A percentile compares a stretch with the other conserved stretches of the same genome.
phyloP scores from a whole-genome alignment of 2,888 invertebrate genomes.

The Drepana falcataria region DNA sequence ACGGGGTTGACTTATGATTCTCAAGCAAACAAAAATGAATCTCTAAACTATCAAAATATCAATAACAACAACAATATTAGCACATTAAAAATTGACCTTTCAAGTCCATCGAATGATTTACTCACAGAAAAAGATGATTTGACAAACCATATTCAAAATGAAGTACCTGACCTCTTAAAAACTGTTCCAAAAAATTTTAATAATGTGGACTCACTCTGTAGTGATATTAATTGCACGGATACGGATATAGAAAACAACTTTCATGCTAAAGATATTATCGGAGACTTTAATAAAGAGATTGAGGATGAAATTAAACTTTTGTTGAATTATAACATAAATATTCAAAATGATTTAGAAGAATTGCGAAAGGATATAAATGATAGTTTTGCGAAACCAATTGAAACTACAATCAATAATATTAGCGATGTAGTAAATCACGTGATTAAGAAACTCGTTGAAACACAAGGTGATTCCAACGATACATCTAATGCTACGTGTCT shows the following conservation, averaged over 20 bases:
- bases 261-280: slow-evolving; percentile 71
- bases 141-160: slow-evolving; percentile 43
- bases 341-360: slow-evolving; percentile 69
- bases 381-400: slow-evolving; percentile 68
- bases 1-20: slow-evolving; percentile 46
- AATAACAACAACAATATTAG: slow-evolving; percentile 60
- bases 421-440: slow-evolving; percentile 75
- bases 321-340: slow-evolving; percentile 67
- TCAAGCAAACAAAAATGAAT: slow-evolving; percentile 35
- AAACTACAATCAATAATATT: slow-evolving; percentile 72
- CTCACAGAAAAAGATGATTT: slow-evolving; percentile 23
- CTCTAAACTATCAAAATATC: slow-evolving; percentile 40
- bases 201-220: slow-evolving; percentile 40
- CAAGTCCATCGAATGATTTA: slow-evolving; percentile 21
- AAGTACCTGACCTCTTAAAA: slow-evolving; percentile 68
- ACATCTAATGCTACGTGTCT: slow-evolving; percentile 8
- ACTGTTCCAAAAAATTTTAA: slow-evolving; percentile 62
- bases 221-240: slow-evolving; percentile 51
- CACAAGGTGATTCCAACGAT: slow-evolving; percentile 45
- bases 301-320: slow-evolving; percentile 78
- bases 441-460: slow-evolving; percentile 69
- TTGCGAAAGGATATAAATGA: slow-evolving; percentile 72
- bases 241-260: slow-evolving; percentile 72
- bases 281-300: slow-evolving; percentile 79
- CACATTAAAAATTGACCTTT: slow-evolving; percentile 24